A percentile compares a stretch with the other conserved stretches of the same genome.
phyloP scores from a whole-genome alignment of 2,113 vertebrate species.

The Anoura caudifer region DNA sequence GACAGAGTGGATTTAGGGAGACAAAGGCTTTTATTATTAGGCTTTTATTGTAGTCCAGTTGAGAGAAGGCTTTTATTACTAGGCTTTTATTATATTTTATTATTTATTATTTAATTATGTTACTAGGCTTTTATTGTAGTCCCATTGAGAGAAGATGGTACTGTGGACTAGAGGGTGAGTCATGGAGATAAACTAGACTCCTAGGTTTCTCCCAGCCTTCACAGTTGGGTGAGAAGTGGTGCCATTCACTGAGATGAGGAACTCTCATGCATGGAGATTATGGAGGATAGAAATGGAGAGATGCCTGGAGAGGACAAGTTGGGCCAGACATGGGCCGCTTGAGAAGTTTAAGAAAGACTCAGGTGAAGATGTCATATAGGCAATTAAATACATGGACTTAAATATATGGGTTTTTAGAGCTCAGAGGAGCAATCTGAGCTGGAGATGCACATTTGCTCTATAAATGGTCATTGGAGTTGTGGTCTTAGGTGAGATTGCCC shows the following conservation, averaged over 20 bases:
- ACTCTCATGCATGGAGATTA: neutral
- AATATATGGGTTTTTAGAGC: neutral
- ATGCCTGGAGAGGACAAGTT: neutral
- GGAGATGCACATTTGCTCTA: neutral
- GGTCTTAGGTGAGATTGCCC: neutral
- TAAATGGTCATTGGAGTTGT: neutral
- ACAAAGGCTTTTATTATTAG: neutral
- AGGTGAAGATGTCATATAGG: neutral
- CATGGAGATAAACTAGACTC: neutral
- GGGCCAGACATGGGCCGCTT: neutral
- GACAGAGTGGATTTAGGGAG: neutral
- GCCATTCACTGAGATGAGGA: neutral
- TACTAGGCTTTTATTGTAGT: neutral
- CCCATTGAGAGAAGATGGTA: neutral
- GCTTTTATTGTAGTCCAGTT: neutral
- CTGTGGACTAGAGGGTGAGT: neutral
- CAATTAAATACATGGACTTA: neutral
- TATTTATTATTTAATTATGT: no score
- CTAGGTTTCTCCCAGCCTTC: neutral
- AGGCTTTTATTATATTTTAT: no score
- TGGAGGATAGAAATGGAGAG: neutral
- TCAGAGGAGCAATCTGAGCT: neutral
- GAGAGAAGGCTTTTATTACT: no score
- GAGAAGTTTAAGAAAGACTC: neutral
- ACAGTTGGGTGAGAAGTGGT: neutral